A percentile compares a stretch with the other conserved stretches of the same genome.
phyloP scores from a whole-genome alignment of 2,113 vertebrate genomes.

The Progne subis region DNA sequence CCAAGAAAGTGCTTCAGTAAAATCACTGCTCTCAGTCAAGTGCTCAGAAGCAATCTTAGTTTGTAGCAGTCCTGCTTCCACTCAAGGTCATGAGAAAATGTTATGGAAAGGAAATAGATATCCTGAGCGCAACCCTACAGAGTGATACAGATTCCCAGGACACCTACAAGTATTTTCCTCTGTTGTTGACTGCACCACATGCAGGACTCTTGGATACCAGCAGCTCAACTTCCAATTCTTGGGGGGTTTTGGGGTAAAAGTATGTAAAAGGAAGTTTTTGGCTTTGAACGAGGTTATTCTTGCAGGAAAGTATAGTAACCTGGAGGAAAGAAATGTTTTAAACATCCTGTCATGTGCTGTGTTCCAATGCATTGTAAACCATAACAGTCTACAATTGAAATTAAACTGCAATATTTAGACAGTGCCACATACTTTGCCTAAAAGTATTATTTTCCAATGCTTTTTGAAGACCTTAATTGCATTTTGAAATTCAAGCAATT shows the following conservation, averaged over 20 bases:
- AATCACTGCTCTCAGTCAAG: neutral
- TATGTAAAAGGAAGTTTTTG: neutral
- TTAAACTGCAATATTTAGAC: neutral
- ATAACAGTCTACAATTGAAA: neutral
- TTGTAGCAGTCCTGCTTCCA: neutral
- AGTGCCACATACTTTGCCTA: neutral
- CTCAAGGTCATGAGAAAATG: neutral
- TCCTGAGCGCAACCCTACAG: neutral
- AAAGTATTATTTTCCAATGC: neutral
- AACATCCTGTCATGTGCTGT: neutral
- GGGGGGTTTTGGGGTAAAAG: neutral
- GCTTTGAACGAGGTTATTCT: neutral
- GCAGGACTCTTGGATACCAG: neutral
- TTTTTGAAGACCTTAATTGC: neutral
- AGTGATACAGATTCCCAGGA: neutral
- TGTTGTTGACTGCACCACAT: neutral
- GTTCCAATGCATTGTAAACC: neutral
- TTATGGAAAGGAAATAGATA: neutral
- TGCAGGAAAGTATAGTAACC: neutral
- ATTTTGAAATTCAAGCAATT: neutral
- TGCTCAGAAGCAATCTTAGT: neutral
- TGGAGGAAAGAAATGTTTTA: neutral
- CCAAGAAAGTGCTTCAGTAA: neutral
- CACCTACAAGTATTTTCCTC: neutral
- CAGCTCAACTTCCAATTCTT: neutral